Conservation (phyloP, 1,140 invertebrate species). For the Monochamus saltuarius region DNA sequence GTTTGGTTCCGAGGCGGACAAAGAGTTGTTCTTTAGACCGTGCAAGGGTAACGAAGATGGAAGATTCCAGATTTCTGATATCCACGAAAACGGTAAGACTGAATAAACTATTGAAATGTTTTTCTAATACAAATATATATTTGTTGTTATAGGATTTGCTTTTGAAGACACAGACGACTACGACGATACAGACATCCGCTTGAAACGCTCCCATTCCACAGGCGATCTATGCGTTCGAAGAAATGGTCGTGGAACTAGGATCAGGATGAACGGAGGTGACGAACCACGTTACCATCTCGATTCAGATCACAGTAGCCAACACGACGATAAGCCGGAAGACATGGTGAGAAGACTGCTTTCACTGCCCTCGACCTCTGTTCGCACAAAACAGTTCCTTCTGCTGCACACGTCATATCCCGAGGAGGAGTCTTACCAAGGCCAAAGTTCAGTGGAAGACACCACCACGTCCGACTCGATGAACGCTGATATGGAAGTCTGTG, state of each 20-base stretch:
- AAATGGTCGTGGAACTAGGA: conserved; percentile 39
- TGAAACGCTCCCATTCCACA: conserved; percentile 56
- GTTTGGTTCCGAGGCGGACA: conserved; percentile 35
- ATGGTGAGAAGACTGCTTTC: conserved; percentile 46
- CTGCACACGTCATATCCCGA: conserved; percentile 46
- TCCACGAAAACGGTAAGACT: conserved; percentile 52
- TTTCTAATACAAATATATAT: conserved; percentile 7
- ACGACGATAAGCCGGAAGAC: conserved; percentile 56
- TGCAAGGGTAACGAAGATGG: conserved; percentile 55
- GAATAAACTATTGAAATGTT: background rate
- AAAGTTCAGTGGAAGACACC: conserved; percentile 53
- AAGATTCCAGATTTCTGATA: conserved; percentile 57
- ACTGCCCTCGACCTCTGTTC: conserved; percentile 42
- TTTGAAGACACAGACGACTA: conserved; percentile 50
- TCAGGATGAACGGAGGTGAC: conserved; percentile 43
- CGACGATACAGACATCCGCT: conserved; percentile 42
- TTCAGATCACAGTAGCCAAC: conserved; percentile 55
- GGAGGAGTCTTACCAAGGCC: conserved; percentile 48
- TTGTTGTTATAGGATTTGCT: conserved; percentile 43
- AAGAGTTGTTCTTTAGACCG: conserved; percentile 44
- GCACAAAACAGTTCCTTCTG: conserved; percentile 46
- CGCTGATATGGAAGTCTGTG: conserved; percentile 55
- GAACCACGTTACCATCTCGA: conserved; percentile 54
- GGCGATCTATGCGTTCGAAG: conserved; percentile 53
- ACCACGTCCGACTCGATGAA: conserved; percentile 55